Percentiles rank a stretch among this genome's conserved stretches.
Evolutionary conservation across 2,797 vertebrate genomes (phyloP).

Genomic region (Mus minutoides): DNA sequence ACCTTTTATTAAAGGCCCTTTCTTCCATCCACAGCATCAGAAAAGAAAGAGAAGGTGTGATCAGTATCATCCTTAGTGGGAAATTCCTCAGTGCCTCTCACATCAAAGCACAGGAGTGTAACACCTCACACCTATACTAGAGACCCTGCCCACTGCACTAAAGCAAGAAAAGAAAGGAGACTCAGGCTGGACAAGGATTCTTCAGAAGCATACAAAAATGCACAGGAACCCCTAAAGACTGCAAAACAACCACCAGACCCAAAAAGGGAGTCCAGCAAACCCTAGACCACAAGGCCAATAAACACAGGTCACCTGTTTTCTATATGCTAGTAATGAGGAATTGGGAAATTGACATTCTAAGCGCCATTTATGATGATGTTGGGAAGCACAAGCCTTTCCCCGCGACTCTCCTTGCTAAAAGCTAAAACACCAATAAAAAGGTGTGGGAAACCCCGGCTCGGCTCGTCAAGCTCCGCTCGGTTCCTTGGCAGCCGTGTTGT

Average conservation of each 20-base stretch:
- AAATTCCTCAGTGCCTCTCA: background rate
- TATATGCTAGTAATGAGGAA: background rate
- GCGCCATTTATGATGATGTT: background rate
- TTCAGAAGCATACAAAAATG: background rate
- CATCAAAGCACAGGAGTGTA: background rate
- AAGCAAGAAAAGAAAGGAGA: background rate
- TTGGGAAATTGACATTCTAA: background rate
- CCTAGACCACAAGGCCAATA: background rate
- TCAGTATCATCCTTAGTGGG: background rate
- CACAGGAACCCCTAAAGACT: background rate
- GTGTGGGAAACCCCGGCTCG: background rate
- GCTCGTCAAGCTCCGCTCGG: background rate
- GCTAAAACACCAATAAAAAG: background rate
- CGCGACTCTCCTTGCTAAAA: background rate
- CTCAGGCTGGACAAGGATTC: background rate
- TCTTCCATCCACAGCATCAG: background rate
- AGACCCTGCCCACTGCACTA: background rate
- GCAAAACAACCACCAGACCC: background rate
- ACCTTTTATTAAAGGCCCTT: background rate
- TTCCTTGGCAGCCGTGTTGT: background rate
- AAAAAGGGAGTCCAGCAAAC: background rate
- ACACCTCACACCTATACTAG: background rate
- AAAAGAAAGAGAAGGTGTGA: background rate
- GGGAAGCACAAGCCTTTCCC: conserved; percentile 1
- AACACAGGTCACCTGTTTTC: background rate